Evolutionary conservation across 2,797 vertebrate genomes (phyloP), one percentile per base, ranked within the genome.

Genomic region (Poliocrania exsul): DNA sequence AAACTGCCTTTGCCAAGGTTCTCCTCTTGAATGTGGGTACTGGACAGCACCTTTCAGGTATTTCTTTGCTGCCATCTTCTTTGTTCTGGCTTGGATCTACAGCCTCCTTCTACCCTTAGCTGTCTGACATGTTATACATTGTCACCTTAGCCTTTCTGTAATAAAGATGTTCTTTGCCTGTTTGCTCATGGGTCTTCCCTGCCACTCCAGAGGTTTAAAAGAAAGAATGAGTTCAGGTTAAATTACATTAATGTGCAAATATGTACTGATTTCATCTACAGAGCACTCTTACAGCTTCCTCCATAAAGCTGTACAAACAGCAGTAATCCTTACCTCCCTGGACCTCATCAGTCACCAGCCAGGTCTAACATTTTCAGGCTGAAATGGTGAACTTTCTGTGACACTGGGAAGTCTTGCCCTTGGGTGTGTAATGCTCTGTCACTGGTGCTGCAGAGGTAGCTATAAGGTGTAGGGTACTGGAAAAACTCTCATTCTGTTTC

Each of bases 201-300:
- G 44, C 69, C 58, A 57, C 88, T 89, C 66, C 26, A 75, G 92
- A 75, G 93, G 62, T 82, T 87, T 93, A 60, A 90, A 94, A 88
- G 93, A 87, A 64, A 91, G 87, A 92, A 88, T 38, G 69, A 82
- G 73, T 94, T 93, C 85, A 86, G 88, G 86, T 93, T 93, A 95
- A 97, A 90, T 96, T 95, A 91, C 91, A 67, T 91, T 95, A 95
- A 95, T 77, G 88, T 94, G 88, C 86, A 97, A 96, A 95, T 97
- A 96, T 93, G 82, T 94, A 89, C 96, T 65, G 91, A 95, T 96
- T 95, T 94, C 56, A 92, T 95, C 94, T 90, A 80, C 91, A 91
- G 88, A 92, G 90, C 66, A 62, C 78, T 92, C 83, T 79, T 83
- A 51, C 61, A 74, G 73, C 86, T 95, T 93, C 92, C 74, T 90